Evolutionary conservation across 2,888 invertebrate genomes (phyloP).

Genomic region (Tenthredo livida): DNA sequence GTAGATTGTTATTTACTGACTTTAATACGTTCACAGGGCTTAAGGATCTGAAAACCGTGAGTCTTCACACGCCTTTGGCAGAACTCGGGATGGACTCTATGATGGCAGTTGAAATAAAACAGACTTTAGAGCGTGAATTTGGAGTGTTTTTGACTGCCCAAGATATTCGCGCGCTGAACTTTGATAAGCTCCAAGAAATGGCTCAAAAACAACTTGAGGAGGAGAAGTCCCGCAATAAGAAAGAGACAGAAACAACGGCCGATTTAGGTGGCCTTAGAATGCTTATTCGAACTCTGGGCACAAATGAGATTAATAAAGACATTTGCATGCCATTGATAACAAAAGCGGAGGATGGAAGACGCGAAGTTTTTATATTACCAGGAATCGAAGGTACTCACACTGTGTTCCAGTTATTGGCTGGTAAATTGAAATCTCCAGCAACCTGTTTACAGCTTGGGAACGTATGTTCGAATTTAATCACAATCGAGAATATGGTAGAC

Average conservation of each 20-base stretch:
- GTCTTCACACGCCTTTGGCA: conserved; percentile 87
- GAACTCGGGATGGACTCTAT: conserved; percentile 98
- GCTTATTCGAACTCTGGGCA: conserved; percentile 61
- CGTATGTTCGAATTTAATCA: not conserved
- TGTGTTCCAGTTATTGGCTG: conserved; percentile 71
- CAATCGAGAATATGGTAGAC: conserved; percentile 79
- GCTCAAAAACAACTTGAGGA: conserved; percentile 60
- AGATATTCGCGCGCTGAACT: conserved; percentile 90
- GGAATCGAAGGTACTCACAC: conserved; percentile 76
- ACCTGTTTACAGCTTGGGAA: conserved; percentile 66
- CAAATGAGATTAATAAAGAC: conserved; percentile 57
- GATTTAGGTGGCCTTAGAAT: conserved; percentile 63
- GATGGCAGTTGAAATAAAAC: conserved; percentile 98
- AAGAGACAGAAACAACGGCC: not conserved
- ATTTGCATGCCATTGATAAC: conserved; percentile 65
- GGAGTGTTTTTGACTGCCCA: conserved; percentile 92
- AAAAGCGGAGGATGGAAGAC: conserved; percentile 62
- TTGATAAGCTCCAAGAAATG: conserved; percentile 82
- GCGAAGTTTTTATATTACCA: conserved; percentile 74
- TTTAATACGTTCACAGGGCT: conserved; percentile 67
- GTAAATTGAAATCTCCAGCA: conserved; percentile 71
- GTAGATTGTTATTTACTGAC: not conserved
- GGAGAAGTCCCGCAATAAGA: not conserved
- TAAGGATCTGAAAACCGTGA: conserved; percentile 82
- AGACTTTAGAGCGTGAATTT: conserved; percentile 93